Conservation (phyloP, 2,113 vertebrate species). For the Azemiops feae region DNA sequence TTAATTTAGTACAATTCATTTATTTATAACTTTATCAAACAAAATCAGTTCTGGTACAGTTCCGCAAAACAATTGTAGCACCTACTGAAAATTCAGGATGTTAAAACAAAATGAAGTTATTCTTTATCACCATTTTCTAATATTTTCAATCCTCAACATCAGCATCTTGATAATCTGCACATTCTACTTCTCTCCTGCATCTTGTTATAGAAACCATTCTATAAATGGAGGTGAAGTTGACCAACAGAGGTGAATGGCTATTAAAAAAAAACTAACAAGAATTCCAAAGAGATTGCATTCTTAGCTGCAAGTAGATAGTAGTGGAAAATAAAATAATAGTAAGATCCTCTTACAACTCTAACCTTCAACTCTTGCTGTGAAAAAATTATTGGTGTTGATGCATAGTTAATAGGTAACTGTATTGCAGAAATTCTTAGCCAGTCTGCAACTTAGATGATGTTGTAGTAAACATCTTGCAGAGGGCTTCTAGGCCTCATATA, state of each 20-base stretch:
- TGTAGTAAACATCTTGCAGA: background rate
- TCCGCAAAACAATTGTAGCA: background rate
- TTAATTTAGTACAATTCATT: background rate
- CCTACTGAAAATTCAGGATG: background rate
- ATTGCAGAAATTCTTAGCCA: constrained; percentile 10
- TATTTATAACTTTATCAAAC: background rate
- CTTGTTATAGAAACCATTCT: background rate
- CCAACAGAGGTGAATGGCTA: background rate
- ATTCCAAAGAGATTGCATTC: background rate
- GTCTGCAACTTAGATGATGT: background rate
- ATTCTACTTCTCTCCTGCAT: background rate
- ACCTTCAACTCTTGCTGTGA: constrained; percentile 24
- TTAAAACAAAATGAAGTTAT: background rate
- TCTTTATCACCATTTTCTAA: background rate
- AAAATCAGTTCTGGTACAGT: background rate
- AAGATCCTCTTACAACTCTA: constrained; percentile 34
- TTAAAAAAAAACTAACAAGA: background rate
- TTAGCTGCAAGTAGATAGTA: constrained; percentile 13
- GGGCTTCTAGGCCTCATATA: background rate
- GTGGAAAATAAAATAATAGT: constrained; percentile 2
- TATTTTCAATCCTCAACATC: background rate
- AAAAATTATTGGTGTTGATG: constrained; percentile 1
- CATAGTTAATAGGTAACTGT: constrained; percentile 3
- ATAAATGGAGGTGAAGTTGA: background rate
- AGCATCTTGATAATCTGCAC: background rate